Evolutionary conservation across 2,113 vertebrate species (phyloP).

Genomic region (Geothlypis trichas): DNA sequence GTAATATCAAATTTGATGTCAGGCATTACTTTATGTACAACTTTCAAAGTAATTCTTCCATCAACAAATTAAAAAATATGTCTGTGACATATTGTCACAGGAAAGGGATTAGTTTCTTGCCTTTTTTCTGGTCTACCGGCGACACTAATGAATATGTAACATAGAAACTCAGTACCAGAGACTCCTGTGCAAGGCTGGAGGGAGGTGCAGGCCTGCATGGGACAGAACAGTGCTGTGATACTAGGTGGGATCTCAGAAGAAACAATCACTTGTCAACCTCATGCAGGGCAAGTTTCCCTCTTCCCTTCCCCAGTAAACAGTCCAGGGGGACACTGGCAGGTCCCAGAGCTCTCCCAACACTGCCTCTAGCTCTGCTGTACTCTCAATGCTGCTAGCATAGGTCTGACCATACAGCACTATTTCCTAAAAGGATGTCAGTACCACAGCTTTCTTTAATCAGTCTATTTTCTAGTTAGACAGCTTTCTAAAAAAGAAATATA

Average conservation of each 20-base stretch:
- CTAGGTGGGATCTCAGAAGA: not conserved
- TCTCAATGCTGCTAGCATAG: not conserved
- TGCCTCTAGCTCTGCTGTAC: not conserved
- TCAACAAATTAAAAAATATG: not conserved
- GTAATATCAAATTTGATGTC: not conserved
- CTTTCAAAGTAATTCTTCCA: not conserved
- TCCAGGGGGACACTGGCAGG: not conserved
- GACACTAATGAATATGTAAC: not conserved
- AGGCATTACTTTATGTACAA: not conserved
- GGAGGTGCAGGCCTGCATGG: not conserved
- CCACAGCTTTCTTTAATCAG: not conserved
- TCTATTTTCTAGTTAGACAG: not conserved
- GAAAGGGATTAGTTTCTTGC: not conserved
- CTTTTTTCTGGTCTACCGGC: not conserved
- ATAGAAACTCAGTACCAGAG: not conserved
- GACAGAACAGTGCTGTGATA: not conserved
- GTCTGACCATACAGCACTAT: not conserved
- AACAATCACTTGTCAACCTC: not conserved
- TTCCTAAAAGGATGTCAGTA: not conserved
- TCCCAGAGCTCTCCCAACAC: not conserved
- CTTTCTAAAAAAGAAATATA: not conserved
- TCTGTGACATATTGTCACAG: not conserved
- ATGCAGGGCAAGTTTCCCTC: not conserved
- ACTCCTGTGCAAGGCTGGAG: fast-evolving
- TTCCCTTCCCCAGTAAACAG: not conserved